These are phyloP conservation scores for Cheumatopsyche charites DNA, from an alignment of 1,140 invertebrate species.

Conservation along the genomic window DNA sequence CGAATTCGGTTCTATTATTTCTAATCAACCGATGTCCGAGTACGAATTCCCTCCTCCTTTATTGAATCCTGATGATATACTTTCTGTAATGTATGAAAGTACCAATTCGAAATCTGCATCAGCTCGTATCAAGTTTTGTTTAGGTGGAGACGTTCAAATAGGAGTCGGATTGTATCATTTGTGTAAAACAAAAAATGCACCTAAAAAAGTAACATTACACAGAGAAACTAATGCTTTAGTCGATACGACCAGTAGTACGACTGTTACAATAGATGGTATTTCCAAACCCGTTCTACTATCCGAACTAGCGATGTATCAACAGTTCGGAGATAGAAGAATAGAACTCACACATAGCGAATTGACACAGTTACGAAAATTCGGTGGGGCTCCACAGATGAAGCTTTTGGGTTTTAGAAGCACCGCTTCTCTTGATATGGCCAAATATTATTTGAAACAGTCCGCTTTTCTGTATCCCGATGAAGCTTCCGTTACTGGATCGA, in stretches of 20 bases:
- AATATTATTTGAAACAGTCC: slow-evolving; percentile 40
- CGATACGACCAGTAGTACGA: slow-evolving; percentile 3
- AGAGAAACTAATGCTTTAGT: slow-evolving; percentile 40
- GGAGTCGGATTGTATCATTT: slow-evolving; percentile 44
- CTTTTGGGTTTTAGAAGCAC: slow-evolving; percentile 43
- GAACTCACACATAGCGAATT: slow-evolving; percentile 37
- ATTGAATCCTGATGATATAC: slow-evolving; percentile 35
- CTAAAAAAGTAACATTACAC: slow-evolving; percentile 32
- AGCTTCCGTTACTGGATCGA: slow-evolving; percentile 38
- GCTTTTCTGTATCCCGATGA: slow-evolving; percentile 45
- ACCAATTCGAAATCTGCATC: slow-evolving; percentile 34
- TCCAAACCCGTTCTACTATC: slow-evolving; percentile 27
- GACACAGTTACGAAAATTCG: slow-evolving; percentile 41
- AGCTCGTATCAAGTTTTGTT: slow-evolving; percentile 35
- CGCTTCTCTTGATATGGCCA: slow-evolving; percentile 29
- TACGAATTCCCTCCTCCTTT: slow-evolving; percentile 36
- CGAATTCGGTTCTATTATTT: slow-evolving; percentile 39
- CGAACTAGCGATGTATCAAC: slow-evolving; percentile 35
- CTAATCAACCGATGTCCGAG: slow-evolving; percentile 19
- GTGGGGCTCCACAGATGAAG: slow-evolving; percentile 36
- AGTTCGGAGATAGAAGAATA: slow-evolving; percentile 37
- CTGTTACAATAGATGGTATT: not conserved
- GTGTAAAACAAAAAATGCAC: slow-evolving; percentile 28
- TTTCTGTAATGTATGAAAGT: slow-evolving; percentile 38
- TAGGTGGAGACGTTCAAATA: slow-evolving; percentile 36